Evolutionary conservation across 2,113 vertebrate species (phyloP), one percentile per base, ranked within the genome.

Genomic region (Strix uralensis): DNA sequence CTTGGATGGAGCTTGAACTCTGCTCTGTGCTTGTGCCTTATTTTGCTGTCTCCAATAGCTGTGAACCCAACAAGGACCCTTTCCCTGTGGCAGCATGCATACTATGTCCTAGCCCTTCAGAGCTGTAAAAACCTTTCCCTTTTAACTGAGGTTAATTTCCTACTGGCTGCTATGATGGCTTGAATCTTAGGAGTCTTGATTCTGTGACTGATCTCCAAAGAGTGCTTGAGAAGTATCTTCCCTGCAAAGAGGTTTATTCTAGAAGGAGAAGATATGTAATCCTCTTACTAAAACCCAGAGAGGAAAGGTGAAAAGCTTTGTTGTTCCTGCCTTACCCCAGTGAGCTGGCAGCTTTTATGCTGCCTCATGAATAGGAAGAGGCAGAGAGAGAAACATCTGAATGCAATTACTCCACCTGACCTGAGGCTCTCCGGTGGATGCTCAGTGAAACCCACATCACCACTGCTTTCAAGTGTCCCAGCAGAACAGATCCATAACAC

Each of bases 231-330:
- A 78, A 92, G 88, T 91, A 88, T 95, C 92, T 96, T 91, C 59
- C 34, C 82, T 95, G 86, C 69, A 94, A 94, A 96, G 95, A 93
- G 88, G 80, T 95, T 95, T 96, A 93, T 81, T 93, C 42, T 88
- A 81, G 65, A 88, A 94, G 75, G 58, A 96, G 47, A 27, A 95
- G 77, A 85, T 79, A 46, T 1, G 32, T 96, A 97, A 94, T 94
- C 96, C 79, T 96, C 93, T 96, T 96, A 93, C 34, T 90, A 70
- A 90, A 85, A 86, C 40, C 26, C 75, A 81, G 65, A 86, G 88
- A 88, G 46, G 54, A 73, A 88, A 93, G 57, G 77, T 40, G 8
- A 90, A 96, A 86, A 86, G 83, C 80, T 65, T 71, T 92, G 61
- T 78, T 89, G 69, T 75, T 96, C 23, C 30, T 96, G 90, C 73